A percentile compares a stretch with the other conserved stretches of the same genome.
Conservation (phyloP, 2,113 vertebrate species). For the Shinisaurus crocodilurus region DNA sequence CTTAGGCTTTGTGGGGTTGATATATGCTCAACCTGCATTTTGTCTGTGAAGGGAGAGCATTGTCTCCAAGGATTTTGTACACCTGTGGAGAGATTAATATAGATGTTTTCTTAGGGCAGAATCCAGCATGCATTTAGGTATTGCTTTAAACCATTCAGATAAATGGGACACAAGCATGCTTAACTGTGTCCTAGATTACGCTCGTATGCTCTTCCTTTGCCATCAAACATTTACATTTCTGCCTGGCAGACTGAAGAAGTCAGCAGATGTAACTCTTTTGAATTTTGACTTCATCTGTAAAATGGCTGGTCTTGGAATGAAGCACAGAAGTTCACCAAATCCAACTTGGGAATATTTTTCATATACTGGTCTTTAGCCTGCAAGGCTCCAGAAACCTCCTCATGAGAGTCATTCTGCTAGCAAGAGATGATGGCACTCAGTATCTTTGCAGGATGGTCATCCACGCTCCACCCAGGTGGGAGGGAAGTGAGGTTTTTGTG, state of each 20-base stretch:
- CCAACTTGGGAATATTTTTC: background rate
- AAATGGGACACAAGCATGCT: background rate
- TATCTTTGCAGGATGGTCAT: background rate
- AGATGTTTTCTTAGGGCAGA: background rate
- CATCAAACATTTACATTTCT: constrained; percentile 29
- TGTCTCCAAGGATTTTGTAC: constrained; percentile 23
- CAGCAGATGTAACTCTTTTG: too few species aligned
- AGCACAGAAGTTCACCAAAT: background rate
- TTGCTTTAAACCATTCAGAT: background rate
- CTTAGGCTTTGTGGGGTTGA: constrained; percentile 52
- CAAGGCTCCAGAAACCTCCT: background rate
- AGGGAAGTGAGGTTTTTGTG: background rate
- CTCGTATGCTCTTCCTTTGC: rapidly evolving
- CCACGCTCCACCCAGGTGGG: rapidly evolving
- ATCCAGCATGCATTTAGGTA: background rate
- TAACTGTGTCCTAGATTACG: background rate
- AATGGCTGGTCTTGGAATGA: background rate
- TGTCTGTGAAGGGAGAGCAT: constrained; percentile 48
- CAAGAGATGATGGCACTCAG: background rate
- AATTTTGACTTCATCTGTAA: background rate
- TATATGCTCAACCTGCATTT: constrained; percentile 20
- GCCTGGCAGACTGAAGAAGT: constrained; percentile 23
- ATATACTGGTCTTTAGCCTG: background rate
- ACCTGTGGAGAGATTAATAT: background rate
- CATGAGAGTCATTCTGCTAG: background rate